These are phyloP conservation scores for Caerostris darwini DNA, from an alignment of 1,140 invertebrate genomes.

Conservation along the genomic window DNA sequence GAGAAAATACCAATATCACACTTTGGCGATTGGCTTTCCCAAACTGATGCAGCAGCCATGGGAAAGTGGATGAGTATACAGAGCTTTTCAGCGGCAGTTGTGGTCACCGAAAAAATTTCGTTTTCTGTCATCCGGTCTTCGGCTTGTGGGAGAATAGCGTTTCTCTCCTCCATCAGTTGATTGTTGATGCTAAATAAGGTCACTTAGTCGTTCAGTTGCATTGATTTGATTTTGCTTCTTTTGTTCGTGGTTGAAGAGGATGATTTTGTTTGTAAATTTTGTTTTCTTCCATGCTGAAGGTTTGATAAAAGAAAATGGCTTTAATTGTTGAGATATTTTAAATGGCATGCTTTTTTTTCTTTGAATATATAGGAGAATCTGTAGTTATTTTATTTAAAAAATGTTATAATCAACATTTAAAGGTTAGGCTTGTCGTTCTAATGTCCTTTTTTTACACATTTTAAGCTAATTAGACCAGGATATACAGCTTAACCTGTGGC, in stretches of 20 bases:
- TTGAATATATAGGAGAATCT: too few relatives aligned
- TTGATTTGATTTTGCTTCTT: background rate
- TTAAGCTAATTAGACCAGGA: too few relatives aligned
- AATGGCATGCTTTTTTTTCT: too few relatives aligned
- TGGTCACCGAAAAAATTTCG: background rate
- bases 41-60: background rate
- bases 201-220: background rate
- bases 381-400: too few relatives aligned
- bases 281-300: too few relatives aligned
- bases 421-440: too few relatives aligned
- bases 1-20: slow-evolving; percentile 40
- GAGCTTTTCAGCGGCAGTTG: background rate
- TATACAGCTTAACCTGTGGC: too few relatives aligned
- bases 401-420: too few relatives aligned
- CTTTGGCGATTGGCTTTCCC: background rate
- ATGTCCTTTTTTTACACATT: too few relatives aligned
- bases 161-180: background rate
- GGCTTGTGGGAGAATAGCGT: background rate
- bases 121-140: background rate
- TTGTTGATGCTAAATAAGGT: slow-evolving; percentile 29
- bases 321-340: too few relatives aligned
- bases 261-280: too few relatives aligned
- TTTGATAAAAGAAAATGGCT: too few relatives aligned
- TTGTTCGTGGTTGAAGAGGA: background rate
- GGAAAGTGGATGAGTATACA: slow-evolving; percentile 2